Conservation (phyloP, 2,797 vertebrate species). For the Muscicapa striata region DNA sequence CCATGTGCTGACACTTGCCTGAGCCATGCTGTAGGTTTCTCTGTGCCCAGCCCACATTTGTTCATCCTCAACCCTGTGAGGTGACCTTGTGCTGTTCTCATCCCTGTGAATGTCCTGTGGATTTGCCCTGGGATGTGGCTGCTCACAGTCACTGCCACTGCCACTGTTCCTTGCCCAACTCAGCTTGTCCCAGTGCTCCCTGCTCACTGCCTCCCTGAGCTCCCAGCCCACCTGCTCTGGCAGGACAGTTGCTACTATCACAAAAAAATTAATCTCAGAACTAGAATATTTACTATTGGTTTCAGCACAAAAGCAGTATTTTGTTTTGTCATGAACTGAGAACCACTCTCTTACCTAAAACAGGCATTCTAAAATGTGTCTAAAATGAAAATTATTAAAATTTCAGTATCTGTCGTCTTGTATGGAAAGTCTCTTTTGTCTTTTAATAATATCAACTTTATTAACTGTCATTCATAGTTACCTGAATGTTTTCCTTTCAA, state of each 20-base stretch:
- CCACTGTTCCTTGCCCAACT: neutral
- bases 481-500: neutral
- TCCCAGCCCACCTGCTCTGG: neutral
- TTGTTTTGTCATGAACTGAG: neutral
- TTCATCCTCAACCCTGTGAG: neutral
- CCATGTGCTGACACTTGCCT: neutral
- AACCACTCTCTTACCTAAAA: neutral
- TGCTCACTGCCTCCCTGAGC: neutral
- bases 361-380: neutral
- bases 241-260: neutral
- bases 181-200: neutral
- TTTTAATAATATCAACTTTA: slow-evolving; percentile 4
- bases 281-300: neutral
- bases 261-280: neutral
- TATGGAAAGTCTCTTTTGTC: neutral
- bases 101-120: neutral
- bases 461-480: slow-evolving; percentile 3
- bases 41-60: neutral
- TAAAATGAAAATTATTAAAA: neutral
- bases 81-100: neutral
- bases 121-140: neutral
- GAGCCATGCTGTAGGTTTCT: neutral
- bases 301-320: neutral
- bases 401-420: neutral
- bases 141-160: neutral